phyloP scores from a whole-genome alignment of 2,113 vertebrate species.

The Ceratotherium simum region DNA sequence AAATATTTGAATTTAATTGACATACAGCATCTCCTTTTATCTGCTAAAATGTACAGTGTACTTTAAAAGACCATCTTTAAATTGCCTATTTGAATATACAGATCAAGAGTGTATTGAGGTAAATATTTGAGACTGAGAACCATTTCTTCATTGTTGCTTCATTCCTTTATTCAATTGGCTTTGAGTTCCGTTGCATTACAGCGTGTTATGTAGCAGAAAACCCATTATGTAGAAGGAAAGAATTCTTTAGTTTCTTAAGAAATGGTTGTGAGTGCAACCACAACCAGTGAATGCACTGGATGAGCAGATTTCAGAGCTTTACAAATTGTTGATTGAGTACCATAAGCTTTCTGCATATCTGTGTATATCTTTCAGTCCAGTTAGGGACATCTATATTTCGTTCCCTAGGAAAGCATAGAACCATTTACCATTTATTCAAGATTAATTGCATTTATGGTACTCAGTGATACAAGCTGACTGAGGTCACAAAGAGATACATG shows the following conservation, averaged over 20 bases:
- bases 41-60: not conserved
- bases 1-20: not conserved
- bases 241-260: not conserved
- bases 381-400: not conserved
- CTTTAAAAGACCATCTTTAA: not conserved
- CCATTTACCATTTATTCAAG: not conserved
- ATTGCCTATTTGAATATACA: not conserved
- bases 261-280: not conserved
- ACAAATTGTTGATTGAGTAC: not conserved
- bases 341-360: not conserved
- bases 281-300: too few species aligned
- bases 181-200: not conserved
- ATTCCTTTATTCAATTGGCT: not conserved
- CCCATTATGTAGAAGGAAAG: not conserved
- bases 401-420: not conserved
- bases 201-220: not conserved
- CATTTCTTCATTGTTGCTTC: not conserved
- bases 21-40: not conserved
- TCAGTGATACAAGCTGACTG: not conserved
- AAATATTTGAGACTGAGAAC: conserved; percentile 1
- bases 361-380: not conserved
- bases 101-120: not conserved
- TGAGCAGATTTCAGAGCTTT: not conserved
- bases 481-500: not conserved
- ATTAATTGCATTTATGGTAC: not conserved